These are phyloP conservation scores for Gonioctena quinquepunctata DNA, from an alignment of 1,140 invertebrate species.

Conservation along the genomic window DNA sequence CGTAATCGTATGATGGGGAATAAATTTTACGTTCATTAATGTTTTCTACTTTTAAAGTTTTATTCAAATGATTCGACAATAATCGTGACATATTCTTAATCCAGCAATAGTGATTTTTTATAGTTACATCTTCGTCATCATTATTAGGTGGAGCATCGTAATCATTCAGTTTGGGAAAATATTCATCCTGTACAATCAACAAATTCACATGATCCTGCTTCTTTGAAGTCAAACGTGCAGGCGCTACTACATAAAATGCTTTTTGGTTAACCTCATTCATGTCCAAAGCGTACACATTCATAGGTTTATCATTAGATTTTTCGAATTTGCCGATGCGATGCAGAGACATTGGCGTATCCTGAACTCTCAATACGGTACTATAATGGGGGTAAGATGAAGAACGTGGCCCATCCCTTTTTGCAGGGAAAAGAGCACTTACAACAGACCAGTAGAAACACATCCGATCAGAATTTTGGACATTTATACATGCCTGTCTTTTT, in stretches of 20 bases:
- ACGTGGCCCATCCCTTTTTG: not conserved
- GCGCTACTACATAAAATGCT: not conserved
- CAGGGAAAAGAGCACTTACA: not conserved
- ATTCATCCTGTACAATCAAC: slow-evolving; percentile 37
- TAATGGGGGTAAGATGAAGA: not conserved
- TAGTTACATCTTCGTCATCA: slow-evolving; percentile 1
- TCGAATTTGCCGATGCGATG: not conserved
- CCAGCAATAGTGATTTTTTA: slow-evolving; percentile 43
- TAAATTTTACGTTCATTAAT: slow-evolving; percentile 14
- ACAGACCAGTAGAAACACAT: not conserved
- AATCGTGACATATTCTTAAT: slow-evolving; percentile 46
- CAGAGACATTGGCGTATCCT: not conserved
- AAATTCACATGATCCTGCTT: slow-evolving; percentile 43
- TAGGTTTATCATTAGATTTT: slow-evolving; percentile 14
- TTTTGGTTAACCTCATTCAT: slow-evolving; percentile 13
- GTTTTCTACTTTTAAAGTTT: slow-evolving; percentile 34
- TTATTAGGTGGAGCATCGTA: slow-evolving; percentile 21
- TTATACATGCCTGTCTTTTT: not conserved
- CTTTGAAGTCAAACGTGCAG: not conserved
- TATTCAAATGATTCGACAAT: slow-evolving; percentile 38
- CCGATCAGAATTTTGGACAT: not conserved
- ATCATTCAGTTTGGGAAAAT: slow-evolving; percentile 17
- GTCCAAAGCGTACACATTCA: no score
- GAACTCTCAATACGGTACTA: not conserved
- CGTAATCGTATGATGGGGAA: slow-evolving; percentile 21